Evolutionary conservation across 2,113 vertebrate species (phyloP).

Genomic region (Climacteris rufus): DNA sequence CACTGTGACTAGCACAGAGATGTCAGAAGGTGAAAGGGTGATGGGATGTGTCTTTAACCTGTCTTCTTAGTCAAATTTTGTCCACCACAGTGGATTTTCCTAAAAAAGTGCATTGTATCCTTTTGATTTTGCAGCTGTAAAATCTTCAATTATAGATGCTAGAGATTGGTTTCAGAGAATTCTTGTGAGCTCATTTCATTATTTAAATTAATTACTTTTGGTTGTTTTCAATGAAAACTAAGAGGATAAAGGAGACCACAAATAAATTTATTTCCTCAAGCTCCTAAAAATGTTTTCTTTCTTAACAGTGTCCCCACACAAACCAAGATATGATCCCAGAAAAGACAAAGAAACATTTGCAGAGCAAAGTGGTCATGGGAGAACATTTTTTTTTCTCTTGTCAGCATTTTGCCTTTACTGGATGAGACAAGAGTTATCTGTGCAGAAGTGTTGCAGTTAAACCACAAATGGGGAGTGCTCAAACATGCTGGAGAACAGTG

Average conservation of each 20-base stretch:
- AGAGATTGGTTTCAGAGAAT: background rate
- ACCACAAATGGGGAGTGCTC: background rate
- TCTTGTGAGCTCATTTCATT: background rate
- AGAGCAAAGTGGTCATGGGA: background rate
- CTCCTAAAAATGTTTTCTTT: background rate
- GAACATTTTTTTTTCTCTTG: background rate
- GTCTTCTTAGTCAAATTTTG: background rate
- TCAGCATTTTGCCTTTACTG: background rate
- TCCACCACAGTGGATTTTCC: background rate
- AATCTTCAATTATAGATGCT: background rate
- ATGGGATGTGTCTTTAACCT: background rate
- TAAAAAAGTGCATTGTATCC: background rate
- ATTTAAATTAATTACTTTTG: background rate
- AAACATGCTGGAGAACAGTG: background rate
- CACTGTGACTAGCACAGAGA: background rate
- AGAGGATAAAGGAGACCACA: background rate
- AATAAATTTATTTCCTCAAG: background rate
- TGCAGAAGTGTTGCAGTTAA: slow-evolving; percentile 3
- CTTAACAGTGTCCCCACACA: background rate
- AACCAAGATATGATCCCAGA: background rate
- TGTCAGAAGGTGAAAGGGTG: background rate
- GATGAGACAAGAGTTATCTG: slow-evolving; percentile 1
- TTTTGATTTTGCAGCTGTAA: background rate
- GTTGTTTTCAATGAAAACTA: background rate
- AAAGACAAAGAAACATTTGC: background rate